A percentile compares a stretch with the other conserved stretches of the same genome.
Conservation (phyloP, 2,888 invertebrate species). For the Leucophenga maculata region DNA sequence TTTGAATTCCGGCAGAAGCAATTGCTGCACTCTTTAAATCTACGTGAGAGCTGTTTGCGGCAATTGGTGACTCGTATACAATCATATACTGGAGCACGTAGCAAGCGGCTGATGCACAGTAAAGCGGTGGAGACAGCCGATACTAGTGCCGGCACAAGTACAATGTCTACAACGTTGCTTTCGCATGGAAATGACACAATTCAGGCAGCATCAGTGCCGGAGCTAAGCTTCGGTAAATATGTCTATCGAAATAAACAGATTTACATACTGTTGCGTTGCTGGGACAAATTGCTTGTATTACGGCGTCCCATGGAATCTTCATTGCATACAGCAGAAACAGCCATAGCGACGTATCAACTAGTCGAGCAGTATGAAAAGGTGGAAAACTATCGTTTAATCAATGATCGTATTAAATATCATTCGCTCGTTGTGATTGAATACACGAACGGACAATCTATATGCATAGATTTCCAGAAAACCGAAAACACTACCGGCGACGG, state of each 20-base stretch:
- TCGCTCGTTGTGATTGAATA: slow-evolving; percentile 55
- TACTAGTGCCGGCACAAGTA: background rate
- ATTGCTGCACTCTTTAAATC: slow-evolving; percentile 55
- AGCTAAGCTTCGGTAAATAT: slow-evolving; percentile 61
- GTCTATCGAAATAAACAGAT: slow-evolving; percentile 55
- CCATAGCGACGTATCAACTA: slow-evolving; percentile 27
- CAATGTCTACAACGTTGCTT: slow-evolving; percentile 30
- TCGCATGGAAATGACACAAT: slow-evolving; percentile 33
- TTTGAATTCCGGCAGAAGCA: slow-evolving; percentile 61
- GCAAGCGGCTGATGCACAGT: background rate
- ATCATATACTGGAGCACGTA: slow-evolving; percentile 49
- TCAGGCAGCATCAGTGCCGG: slow-evolving; percentile 21
- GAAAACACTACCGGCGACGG: background rate
- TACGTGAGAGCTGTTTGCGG: slow-evolving; percentile 46
- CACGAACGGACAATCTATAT: slow-evolving; percentile 37
- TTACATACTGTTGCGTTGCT: slow-evolving; percentile 63
- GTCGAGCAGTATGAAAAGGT: slow-evolving; percentile 56
- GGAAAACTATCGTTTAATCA: slow-evolving; percentile 46
- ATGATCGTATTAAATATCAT: slow-evolving; percentile 52
- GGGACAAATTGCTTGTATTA: slow-evolving; percentile 60
- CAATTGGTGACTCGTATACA: slow-evolving; percentile 34
- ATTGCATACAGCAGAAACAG: background rate
- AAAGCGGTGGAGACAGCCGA: background rate
- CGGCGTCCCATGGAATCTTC: slow-evolving; percentile 33
- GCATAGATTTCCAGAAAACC: slow-evolving; percentile 57